Percentiles rank a stretch among this genome's conserved stretches.
Evolutionary conservation across 2,797 vertebrate genomes (phyloP).

Genomic region (Caiman crocodilus): DNA sequence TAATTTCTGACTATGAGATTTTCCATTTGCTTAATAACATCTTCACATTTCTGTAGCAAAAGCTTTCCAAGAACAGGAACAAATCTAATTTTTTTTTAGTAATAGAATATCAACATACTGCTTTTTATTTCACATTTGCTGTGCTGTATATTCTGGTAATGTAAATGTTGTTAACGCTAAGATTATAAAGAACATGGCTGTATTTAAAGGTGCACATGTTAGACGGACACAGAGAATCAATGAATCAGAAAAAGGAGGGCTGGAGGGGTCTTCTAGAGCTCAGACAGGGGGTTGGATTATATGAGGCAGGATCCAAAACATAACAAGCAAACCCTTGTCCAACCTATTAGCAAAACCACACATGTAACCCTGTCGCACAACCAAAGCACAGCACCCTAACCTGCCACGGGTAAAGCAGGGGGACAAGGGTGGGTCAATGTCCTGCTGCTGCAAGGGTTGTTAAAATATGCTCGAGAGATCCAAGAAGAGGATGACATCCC

Average conservation of each 20-base stretch:
- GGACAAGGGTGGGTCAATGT: no score
- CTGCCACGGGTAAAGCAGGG: no score
- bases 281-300: no score
- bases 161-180: background rate
- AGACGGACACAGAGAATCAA: background rate
- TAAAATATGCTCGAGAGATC: no score
- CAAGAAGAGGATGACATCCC: no score
- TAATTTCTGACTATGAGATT: background rate
- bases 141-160: background rate
- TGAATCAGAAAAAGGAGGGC: background rate
- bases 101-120: accelerated
- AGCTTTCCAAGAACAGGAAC: background rate
- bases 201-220: accelerated
- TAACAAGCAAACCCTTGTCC: no score
- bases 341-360: no score
- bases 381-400: no score
- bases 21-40: background rate
- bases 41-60: background rate
- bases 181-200: background rate
- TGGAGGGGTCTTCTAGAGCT: no score
- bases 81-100: background rate
- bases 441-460: no score
- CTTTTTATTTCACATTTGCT: background rate
- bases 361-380: no score
- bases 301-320: no score